Evolutionary conservation across 2,888 invertebrate genomes (phyloP).

Genomic region (Polyommatus iphigenia): DNA sequence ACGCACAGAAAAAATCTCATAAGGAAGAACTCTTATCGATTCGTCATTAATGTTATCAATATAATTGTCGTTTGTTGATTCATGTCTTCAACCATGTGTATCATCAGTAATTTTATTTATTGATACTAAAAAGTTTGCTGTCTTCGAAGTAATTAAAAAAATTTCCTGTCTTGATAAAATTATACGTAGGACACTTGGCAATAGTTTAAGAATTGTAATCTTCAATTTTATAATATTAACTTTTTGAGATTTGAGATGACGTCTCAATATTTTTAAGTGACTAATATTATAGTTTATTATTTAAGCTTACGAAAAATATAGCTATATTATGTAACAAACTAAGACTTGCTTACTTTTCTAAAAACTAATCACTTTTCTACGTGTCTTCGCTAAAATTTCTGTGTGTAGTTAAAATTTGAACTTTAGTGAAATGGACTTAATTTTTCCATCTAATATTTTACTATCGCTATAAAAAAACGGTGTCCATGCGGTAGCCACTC

Average conservation of each 20-base stretch:
- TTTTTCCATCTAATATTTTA: neutral
- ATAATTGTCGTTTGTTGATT: neutral
- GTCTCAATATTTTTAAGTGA: neutral
- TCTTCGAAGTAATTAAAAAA: neutral
- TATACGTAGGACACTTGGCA: neutral
- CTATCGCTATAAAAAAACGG: neutral
- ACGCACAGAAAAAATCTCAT: neutral
- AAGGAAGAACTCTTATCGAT: neutral
- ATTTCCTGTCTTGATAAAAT: neutral
- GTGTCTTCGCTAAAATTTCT: neutral
- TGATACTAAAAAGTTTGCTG: neutral
- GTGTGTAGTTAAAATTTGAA: neutral
- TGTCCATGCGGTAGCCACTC: neutral
- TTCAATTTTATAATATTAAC: neutral
- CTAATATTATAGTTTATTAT: neutral
- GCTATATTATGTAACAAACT: no score
- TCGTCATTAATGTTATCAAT: neutral
- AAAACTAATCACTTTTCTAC: neutral
- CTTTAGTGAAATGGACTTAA: neutral
- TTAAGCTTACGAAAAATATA: no score
- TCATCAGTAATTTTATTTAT: neutral
- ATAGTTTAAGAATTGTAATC: neutral
- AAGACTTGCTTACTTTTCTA: neutral
- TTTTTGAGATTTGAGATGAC: neutral
- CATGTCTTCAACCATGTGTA: conserved; percentile 4